Base-by-base conservation (phyloP, 2,113 vertebrate genomes). In the Channa maculata region DNA sequence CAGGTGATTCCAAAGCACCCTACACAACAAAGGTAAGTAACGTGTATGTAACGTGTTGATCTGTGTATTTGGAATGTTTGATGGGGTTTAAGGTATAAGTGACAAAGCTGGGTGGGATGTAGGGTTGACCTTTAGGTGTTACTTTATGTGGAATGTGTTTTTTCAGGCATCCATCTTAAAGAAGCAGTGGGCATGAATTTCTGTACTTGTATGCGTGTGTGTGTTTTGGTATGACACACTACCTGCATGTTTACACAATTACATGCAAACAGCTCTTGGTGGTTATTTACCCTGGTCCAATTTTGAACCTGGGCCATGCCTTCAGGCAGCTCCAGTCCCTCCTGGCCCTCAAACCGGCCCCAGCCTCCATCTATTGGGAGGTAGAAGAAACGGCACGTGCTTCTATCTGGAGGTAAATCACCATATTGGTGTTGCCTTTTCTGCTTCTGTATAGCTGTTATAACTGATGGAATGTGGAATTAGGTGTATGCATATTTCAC, bases 291-390 rank as follows among this genome's bases (percentile, higher is more conserved):
- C 33, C 86, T 55, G 54, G 75, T 68, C 84, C 74, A 69, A 75
- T 74, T 90, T 90, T 94, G 92, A 91, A 94, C 62, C 24, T 8
- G 71, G 34, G 90, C 92, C 91, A 94, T 91, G 83, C 85, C 91
- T 89, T 65, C 79, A 87, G 91, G 92, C 87, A 69, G 57, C 67
- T 69, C 15, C 54, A 71, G 44, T 79, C 78, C 75, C 84, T 41
- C 8, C 62, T 65, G 80, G 81, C 74, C 80, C 53, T 50, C 74
- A 68, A 76, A 77, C 68, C 79, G 60, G 66, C 55, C 77, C 83
- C 72, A 71, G 60, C 73, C 76, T 89, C 86, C 77, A 77, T 78
- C 69, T 79, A 59, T 78, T 84, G 82, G 84, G 81, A 81, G 64
- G 37, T 74, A 68, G 65, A 71, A 4, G 74, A 63, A 83, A 83